Base-by-base conservation (phyloP, 2,113 vertebrate species). In the Zapus hudsonius region DNA sequence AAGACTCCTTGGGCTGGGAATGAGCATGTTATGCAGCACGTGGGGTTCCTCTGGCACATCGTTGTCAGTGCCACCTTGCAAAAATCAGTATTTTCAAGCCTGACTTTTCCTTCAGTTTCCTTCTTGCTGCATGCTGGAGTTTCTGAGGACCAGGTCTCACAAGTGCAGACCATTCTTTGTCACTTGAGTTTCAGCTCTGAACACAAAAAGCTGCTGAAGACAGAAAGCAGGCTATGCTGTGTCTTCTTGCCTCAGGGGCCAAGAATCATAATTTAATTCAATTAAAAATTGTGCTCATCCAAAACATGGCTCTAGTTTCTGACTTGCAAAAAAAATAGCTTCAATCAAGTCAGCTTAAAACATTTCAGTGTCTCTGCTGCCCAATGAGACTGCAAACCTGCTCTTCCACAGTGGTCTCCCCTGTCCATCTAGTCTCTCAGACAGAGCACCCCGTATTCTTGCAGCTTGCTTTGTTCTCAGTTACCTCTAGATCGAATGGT, bases 1-100 rank as follows among this genome's bases (percentile, higher is more conserved):
- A 61, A 95, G 70, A 95, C 87, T 44, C 80, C 57, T 81, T 72
- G 17, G 67, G 52, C 93, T 96, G 92, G 42, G 3, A 80, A 95
- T 94, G 84, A 90, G 67, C 52, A 16, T 67, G 91, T 81, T 75
- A 83, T 31, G 80, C 64, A 90, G 25, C 70, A 69, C 57, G n/a
- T 44, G 59, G 92, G 87, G 40, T 88, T 36, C 89, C 1, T 67
- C 93, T 96, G 88, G 67, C 74, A 80, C 27, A 5, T 79, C 75
- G 95, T 91, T 89, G n/a, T 87, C 74, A 81, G 40, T 27, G 79
- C 47, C 92, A n/a, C 76, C 23, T 42, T 69, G 69, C 5, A 95
- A 95, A 95, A 95, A 95, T 64, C 25, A 96, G 90, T 80, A 64
- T 10, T 87, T 74, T 85, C 0, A 1, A 6, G 42, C 40, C 1